Conservation (phyloP, 1,140 invertebrate genomes). For the Anastatus disparis region DNA sequence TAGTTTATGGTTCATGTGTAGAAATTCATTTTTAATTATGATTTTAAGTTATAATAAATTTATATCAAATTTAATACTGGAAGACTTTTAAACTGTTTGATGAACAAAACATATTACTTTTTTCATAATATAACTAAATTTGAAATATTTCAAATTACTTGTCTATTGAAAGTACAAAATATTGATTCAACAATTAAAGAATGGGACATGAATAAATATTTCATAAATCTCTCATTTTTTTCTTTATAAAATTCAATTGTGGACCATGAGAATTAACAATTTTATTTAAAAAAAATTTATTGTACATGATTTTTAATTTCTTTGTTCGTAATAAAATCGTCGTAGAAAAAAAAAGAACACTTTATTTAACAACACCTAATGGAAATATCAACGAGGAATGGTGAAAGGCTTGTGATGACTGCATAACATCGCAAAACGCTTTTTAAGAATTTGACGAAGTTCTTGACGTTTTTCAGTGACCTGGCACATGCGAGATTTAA, state of each 20-base stretch:
- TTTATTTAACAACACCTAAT: slow-evolving; percentile 56
- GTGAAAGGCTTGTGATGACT: slow-evolving; percentile 58
- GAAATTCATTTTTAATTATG: slow-evolving; percentile 13
- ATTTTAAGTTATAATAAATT: too few species aligned
- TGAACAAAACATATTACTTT: not conserved
- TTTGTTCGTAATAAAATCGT: slow-evolving; percentile 54
- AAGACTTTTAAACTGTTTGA: slow-evolving; percentile 3
- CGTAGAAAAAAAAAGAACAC: slow-evolving; percentile 44
- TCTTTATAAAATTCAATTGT: slow-evolving; percentile 26
- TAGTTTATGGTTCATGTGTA: not conserved
- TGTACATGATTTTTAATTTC: slow-evolving; percentile 38
- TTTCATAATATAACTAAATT: not conserved
- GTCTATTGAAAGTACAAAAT: not conserved
- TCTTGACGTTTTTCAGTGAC: slow-evolving; percentile 83
- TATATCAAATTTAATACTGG: slow-evolving; percentile 26
- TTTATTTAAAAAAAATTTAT: slow-evolving; percentile 25
- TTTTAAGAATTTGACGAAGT: slow-evolving; percentile 81
- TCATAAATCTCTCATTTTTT: too few species aligned
- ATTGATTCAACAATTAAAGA: slow-evolving; percentile 11
- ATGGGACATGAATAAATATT: slow-evolving; percentile 18
- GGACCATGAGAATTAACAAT: slow-evolving; percentile 32
- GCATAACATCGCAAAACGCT: slow-evolving; percentile 85
- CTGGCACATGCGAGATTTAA: slow-evolving; percentile 79
- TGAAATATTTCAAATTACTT: not conserved
- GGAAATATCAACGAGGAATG: slow-evolving; percentile 57